These are phyloP conservation scores for Meganola albula DNA, from an alignment of 2,888 invertebrate genomes.

Conservation along the genomic window DNA sequence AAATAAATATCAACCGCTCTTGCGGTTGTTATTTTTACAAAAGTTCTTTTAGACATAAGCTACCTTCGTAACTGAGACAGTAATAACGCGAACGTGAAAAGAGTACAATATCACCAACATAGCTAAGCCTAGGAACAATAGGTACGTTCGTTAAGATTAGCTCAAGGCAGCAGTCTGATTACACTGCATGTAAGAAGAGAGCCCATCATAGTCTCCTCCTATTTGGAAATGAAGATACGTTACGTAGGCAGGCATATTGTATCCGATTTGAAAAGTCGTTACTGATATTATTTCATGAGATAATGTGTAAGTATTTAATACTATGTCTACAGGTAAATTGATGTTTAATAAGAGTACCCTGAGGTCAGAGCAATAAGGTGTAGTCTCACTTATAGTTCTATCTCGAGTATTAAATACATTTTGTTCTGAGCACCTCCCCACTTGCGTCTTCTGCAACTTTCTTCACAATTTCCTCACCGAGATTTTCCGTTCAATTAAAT, in stretches of 20 bases:
- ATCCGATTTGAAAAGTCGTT: too few relatives aligned
- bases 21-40: constrained; percentile 11
- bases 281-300: too few relatives aligned
- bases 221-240: constrained; percentile 51
- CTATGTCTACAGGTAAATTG: too few relatives aligned
- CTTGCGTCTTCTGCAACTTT: constrained; percentile 54
- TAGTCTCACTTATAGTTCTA: constrained; percentile 56
- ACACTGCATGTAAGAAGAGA: constrained; percentile 58
- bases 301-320: too few relatives aligned
- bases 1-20: constrained; percentile 29
- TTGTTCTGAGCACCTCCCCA: constrained; percentile 51
- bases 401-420: constrained; percentile 59
- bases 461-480: constrained; percentile 54
- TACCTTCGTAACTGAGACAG: constrained; percentile 19
- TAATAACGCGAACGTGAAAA: constrained; percentile 48
- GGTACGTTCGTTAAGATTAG: constrained; percentile 72
- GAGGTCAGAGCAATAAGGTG: constrained; percentile 53
- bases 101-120: constrained; percentile 55
- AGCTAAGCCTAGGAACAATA: constrained; percentile 51
- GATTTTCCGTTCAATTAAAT: constrained; percentile 63
- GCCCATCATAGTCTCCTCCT: constrained; percentile 45
- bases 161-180: constrained; percentile 67
- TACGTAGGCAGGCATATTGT: too few relatives aligned
- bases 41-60: constrained; percentile 19
- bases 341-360: too few relatives aligned